phyloP scores from a whole-genome alignment of 2,888 invertebrate genomes.

The Lycophotia porphyrea region DNA sequence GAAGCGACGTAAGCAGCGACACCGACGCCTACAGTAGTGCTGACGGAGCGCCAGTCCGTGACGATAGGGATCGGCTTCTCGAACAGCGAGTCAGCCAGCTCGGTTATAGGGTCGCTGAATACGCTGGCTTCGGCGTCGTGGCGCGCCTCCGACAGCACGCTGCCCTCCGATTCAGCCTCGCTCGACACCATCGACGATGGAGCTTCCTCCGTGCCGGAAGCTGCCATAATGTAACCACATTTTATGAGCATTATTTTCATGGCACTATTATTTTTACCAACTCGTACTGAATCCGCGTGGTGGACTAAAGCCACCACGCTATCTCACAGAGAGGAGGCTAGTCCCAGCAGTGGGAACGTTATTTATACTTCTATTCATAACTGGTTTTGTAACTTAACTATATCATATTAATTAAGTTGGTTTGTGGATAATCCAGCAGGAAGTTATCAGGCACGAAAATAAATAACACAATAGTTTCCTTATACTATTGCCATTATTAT shows the following conservation, averaged over 20 bases:
- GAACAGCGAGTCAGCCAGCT: slow-evolving; percentile 60
- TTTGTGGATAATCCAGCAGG: neutral
- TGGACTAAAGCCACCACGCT: neutral
- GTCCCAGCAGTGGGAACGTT: neutral
- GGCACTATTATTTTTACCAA: neutral
- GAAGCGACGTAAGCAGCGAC: slow-evolving; percentile 74
- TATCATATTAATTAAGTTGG: neutral
- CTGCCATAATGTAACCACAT: slow-evolving; percentile 53
- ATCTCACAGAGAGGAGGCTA: neutral
- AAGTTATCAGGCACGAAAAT: slow-evolving; percentile 1
- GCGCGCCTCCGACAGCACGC: slow-evolving; percentile 80
- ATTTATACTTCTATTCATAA: neutral
- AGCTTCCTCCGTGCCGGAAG: slow-evolving; percentile 84
- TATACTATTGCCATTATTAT: neutral
- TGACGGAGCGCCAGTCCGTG: slow-evolving; percentile 79
- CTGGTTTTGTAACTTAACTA: neutral
- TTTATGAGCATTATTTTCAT: slow-evolving; percentile 37
- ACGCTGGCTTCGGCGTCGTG: slow-evolving; percentile 72
- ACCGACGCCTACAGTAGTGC: slow-evolving; percentile 65
- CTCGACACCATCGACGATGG: slow-evolving; percentile 88
- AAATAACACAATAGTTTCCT: slow-evolving; percentile 34
- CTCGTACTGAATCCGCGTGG: neutral
- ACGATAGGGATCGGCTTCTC: slow-evolving; percentile 73
- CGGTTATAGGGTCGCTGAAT: slow-evolving; percentile 68
- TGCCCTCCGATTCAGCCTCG: slow-evolving; percentile 87